Conservation (phyloP, 1,140 invertebrate genomes). For the Drosophila rhopaloa region DNA sequence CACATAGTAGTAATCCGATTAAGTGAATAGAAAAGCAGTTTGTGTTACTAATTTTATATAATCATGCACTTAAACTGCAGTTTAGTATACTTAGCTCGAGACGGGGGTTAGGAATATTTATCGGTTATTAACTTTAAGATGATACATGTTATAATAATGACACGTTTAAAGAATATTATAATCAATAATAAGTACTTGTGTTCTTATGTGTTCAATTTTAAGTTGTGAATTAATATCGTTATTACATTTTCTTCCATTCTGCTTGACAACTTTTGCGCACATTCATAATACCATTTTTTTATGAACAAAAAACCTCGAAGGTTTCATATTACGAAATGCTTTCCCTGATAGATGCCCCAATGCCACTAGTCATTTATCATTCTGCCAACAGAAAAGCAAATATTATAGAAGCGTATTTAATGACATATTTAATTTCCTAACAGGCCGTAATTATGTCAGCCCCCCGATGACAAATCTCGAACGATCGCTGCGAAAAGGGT, state of each 20-base stretch:
- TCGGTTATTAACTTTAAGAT: background rate
- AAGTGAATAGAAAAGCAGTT: no score
- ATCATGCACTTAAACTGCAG: no score
- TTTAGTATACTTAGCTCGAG: background rate
- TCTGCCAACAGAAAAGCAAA: constrained; percentile 6
- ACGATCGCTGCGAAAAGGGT: constrained; percentile 19
- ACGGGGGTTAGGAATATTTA: background rate
- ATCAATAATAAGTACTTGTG: no score
- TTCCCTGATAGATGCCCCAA: constrained; percentile 20
- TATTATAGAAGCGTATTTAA: constrained; percentile 57
- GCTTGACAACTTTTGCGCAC: background rate
- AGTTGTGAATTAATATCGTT: background rate
- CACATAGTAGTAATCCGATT: constrained; percentile 5
- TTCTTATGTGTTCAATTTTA: background rate
- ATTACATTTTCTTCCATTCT: no score
- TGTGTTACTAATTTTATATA: no score
- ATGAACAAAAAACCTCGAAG: background rate
- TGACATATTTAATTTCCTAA: constrained; percentile 66
- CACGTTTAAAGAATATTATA: no score
- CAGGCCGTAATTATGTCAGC: constrained; percentile 72
- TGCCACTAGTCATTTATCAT: constrained; percentile 39
- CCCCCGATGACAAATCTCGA: constrained; percentile 36
- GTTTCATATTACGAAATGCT: constrained; percentile 28
- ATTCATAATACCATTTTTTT: background rate
- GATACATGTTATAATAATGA: background rate